Base-by-base conservation (phyloP, 2,888 invertebrate species). In the Syrista parreyssii region DNA sequence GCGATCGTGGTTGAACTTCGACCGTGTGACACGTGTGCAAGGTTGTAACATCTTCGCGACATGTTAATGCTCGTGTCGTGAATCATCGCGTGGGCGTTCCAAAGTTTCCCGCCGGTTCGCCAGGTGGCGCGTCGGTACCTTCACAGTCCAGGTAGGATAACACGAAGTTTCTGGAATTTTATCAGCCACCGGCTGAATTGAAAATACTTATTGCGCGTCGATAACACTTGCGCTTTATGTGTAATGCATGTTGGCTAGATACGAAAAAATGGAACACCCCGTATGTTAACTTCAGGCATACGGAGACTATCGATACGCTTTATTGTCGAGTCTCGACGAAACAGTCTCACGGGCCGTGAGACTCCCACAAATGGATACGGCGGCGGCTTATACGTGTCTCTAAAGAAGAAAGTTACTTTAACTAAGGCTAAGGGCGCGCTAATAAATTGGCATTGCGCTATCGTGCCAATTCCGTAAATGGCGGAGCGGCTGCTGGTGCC, bases 371-470 rank as follows among this genome's bases (percentile, higher is more conserved):
- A 55, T 55, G 55, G 55, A 55, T 15, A 55, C 15, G 55, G 23
- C 55, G 55, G 55, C 55, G 23, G 55, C 55, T 23, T 55, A 55
- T 55, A 23, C 55, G 55, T 55, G 55, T 55, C 55, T 55, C 55
- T 23, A 55, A 55, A 55, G 55, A 55, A 55, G 55, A 55, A 55
- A 55, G 71, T 71, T 84, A 85, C 84, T 85, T 89, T 86, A 87
- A 87, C 86, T 87, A 86, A 86, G 88, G 87, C 89, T 87, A 88
- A 88, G 88, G 87, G 87, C 86, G 88, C 84, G 84, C 88, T 89
- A 89, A 89, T 89, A 89, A 89, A 89, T 89, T 89, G 89, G 87
- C 87, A 88, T 88, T 86, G 88, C 87, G 80, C 87, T 71, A 71
- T 71, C 71, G 71, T 71, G 71, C 71, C 71, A 15, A 33, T 9